Evolutionary conservation across 2,888 invertebrate genomes (phyloP).

Genomic region (Therioaphis trifolii): DNA sequence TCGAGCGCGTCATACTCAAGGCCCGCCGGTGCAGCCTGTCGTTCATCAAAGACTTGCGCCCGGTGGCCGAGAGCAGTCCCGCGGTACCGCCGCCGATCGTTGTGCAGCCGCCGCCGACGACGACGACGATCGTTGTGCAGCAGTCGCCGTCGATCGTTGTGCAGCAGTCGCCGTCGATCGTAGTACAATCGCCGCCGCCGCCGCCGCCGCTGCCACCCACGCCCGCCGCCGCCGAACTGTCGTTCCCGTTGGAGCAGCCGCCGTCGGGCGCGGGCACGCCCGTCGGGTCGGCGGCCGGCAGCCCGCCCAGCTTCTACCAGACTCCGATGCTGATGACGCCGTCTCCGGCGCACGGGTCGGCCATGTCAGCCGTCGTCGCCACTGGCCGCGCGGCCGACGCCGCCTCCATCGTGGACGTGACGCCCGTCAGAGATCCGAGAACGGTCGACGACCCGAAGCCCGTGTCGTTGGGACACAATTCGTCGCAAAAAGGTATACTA

Average conservation of each 20-base stretch:
- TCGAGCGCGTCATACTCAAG: constrained; percentile 1
- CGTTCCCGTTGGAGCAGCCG: background rate
- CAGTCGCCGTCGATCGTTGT: background rate
- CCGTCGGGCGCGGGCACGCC: background rate
- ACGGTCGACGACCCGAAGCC: no score
- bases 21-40: constrained; percentile 20
- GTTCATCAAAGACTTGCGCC: background rate
- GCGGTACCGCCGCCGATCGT: background rate
- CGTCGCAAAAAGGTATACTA: background rate
- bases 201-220: background rate
- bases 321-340: constrained; percentile 38
- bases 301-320: constrained; percentile 19
- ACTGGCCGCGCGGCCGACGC: no score
- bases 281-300: background rate
- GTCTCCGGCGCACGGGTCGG: background rate
- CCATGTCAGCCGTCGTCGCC: background rate
- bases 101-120: background rate
- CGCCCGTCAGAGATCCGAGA: no score
- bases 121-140: background rate
- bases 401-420: no score
- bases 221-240: no score
- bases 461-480: background rate
- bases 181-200: no score
- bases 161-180: background rate
- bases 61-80: constrained; percentile 54